Conservation (phyloP, 2,888 invertebrate genomes). For the Eudemis profundana region DNA sequence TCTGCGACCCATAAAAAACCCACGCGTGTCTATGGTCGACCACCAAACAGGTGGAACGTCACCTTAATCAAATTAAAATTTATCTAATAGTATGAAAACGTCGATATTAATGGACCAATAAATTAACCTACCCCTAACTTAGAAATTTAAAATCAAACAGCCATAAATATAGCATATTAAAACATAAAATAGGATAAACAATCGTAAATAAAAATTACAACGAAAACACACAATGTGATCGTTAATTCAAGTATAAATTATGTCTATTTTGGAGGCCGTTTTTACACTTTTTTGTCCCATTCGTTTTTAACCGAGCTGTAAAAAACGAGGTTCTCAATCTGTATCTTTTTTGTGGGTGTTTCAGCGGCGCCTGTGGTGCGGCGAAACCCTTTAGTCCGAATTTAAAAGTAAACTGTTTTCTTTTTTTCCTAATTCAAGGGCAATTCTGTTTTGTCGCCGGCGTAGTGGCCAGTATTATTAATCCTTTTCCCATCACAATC, state of each 20-base stretch:
- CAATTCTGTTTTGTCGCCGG: slow-evolving; percentile 51
- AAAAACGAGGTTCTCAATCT: slow-evolving; percentile 42
- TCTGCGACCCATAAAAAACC: slow-evolving; percentile 24
- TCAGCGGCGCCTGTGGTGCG: slow-evolving; percentile 78
- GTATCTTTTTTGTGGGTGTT: slow-evolving; percentile 63
- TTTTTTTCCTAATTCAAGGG: slow-evolving; percentile 52
- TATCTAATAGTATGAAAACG: slow-evolving; percentile 52
- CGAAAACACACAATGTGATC: slow-evolving; percentile 77
- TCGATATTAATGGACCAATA: slow-evolving; percentile 68
- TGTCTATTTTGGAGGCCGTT: slow-evolving; percentile 77
- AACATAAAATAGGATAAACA: slow-evolving; percentile 85
- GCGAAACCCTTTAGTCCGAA: slow-evolving; percentile 76
- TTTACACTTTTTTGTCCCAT: slow-evolving; percentile 78
- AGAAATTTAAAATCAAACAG: slow-evolving; percentile 68
- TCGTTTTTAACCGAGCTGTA: slow-evolving; percentile 55
- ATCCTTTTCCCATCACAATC: slow-evolving; percentile 76
- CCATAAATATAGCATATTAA: slow-evolving; percentile 82
- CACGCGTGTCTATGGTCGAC: slow-evolving; percentile 24
- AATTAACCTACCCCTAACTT: slow-evolving; percentile 67
- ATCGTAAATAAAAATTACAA: slow-evolving; percentile 84
- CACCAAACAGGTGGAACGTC: slow-evolving; percentile 35
- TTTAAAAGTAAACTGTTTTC: slow-evolving; percentile 61
- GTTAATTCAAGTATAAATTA: slow-evolving; percentile 81
- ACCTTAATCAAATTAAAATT: slow-evolving; percentile 41
- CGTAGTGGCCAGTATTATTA: slow-evolving; percentile 64